Base-by-base conservation (phyloP, 2,113 vertebrate species). In the Corynorhinus townsendii region DNA sequence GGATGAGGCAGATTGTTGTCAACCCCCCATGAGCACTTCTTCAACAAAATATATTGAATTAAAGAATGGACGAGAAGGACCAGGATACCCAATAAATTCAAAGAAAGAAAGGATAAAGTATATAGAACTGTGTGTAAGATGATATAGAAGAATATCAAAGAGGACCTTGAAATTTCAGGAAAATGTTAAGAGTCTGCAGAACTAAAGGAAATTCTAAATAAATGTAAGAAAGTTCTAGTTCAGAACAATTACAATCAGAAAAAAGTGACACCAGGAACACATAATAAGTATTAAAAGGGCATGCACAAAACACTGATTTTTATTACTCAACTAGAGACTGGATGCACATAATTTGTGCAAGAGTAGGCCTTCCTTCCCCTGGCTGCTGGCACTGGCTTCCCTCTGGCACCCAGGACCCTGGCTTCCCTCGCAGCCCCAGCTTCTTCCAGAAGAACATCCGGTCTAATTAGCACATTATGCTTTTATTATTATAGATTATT, bases 21-120 rank as follows among this genome's bases (percentile, higher is more conserved):
- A 93, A 68, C 9, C 72, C 0, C 0, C 45, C 38, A 76, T 4
- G 64, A 89, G 14, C 45, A 72, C 52, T 83, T 85, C 71, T 90
- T 91, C 43, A 93, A 81, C 72, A 82, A 93, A 90, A 94, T 66
- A 96, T 90, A 90, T 30, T 81, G 49, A 93, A 89, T 87, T 89
- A 85, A 89, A 76, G 30, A 72, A 59, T 11, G 16, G 26, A 89
- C 4, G 15, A 73, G 14, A 59, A 69, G 17, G 45, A 2, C 24
- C 7, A 77, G 6, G 5, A 64, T 47, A 54, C 2, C 11, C 3
- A 62, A 56, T 72, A 66, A 66, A 87, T 76, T 62, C 26, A 40
- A 66, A 59, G 30, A 17, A 86, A 90, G 26, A 28, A 73, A 89
- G 11, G 17, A 19, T 66, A 71, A 81, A 35, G 7, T 91, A 62